phyloP scores from a whole-genome alignment of 1,140 invertebrate genomes.

The Pygmarrhopalites habei region DNA sequence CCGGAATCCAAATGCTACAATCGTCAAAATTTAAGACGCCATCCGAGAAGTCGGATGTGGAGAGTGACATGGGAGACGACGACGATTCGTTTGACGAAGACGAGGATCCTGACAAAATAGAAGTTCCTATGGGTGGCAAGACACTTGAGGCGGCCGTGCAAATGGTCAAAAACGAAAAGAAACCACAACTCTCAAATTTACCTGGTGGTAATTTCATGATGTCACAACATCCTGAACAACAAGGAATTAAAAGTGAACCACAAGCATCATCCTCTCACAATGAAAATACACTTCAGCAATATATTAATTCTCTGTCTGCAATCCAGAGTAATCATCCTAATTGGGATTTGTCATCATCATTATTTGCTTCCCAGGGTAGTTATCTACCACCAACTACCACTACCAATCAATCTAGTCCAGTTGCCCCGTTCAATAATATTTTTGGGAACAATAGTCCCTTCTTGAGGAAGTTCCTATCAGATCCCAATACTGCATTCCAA shows the following conservation, averaged over 20 bases:
- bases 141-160: conserved; percentile 22
- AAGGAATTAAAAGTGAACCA: not conserved
- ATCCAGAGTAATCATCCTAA: too few species aligned
- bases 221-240: not conserved
- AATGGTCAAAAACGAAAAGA: conserved; percentile 3
- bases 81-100: conserved; percentile 28
- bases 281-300: too few species aligned
- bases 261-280: not conserved
- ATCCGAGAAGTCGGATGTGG: conserved; percentile 9
- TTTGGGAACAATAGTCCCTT: not conserved
- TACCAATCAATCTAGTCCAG: conserved; percentile 15
- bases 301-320: not conserved
- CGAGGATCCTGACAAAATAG: conserved; percentile 74
- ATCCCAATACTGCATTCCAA: not conserved
- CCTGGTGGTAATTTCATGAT: not conserved
- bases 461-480: not conserved
- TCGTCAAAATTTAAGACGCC: too few species aligned
- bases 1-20: too few species aligned
- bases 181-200: not conserved
- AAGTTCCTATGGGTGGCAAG: conserved; percentile 61
- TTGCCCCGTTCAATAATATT: not conserved
- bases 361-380: not conserved
- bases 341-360: not conserved
- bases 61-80: conserved; percentile 5
- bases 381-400: not conserved